These are phyloP conservation scores for Acestrorhynchus altus DNA, from an alignment of 2,797 vertebrate genomes.

Conservation along the genomic window DNA sequence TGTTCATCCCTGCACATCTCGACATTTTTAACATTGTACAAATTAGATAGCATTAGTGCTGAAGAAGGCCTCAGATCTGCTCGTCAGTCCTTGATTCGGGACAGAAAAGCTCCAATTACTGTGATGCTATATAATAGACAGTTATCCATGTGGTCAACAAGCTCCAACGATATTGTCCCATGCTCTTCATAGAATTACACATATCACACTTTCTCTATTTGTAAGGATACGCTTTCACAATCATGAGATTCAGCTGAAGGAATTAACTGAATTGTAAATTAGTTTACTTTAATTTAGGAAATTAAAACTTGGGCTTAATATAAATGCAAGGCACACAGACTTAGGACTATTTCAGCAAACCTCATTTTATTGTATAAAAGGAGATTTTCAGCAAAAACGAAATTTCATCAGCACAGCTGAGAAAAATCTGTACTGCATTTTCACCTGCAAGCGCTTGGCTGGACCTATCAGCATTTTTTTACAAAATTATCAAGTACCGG, in stretches of 20 bases:
- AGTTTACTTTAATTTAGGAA: slow-evolving; percentile 60
- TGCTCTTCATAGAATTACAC: slow-evolving; percentile 50
- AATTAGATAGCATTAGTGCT: slow-evolving; percentile 67
- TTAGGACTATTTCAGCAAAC: neutral
- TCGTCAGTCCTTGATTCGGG: slow-evolving; percentile 47
- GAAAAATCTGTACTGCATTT: neutral
- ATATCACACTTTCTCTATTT: slow-evolving; percentile 47
- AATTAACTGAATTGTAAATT: slow-evolving; percentile 60
- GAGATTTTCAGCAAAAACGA: no score
- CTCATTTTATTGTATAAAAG: no score
- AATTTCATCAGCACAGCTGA: slow-evolving; percentile 4
- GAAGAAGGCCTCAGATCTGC: slow-evolving; percentile 40
- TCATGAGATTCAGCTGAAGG: slow-evolving; percentile 51
- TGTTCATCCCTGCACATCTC: slow-evolving; percentile 51
- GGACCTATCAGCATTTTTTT: neutral
- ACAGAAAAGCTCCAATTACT: slow-evolving; percentile 28
- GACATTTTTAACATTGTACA: slow-evolving; percentile 62
- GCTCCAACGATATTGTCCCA: slow-evolving; percentile 32
- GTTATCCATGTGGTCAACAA: slow-evolving; percentile 43
- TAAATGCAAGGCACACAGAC: slow-evolving; percentile 42
- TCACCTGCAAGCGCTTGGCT: neutral
- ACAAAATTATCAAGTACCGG: neutral
- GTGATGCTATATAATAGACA: slow-evolving; percentile 49
- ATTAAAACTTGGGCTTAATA: slow-evolving; percentile 48
- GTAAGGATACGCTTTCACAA: slow-evolving; percentile 52